phyloP scores from a whole-genome alignment of 2,113 vertebrate species.

The Parotia lawesii region DNA sequence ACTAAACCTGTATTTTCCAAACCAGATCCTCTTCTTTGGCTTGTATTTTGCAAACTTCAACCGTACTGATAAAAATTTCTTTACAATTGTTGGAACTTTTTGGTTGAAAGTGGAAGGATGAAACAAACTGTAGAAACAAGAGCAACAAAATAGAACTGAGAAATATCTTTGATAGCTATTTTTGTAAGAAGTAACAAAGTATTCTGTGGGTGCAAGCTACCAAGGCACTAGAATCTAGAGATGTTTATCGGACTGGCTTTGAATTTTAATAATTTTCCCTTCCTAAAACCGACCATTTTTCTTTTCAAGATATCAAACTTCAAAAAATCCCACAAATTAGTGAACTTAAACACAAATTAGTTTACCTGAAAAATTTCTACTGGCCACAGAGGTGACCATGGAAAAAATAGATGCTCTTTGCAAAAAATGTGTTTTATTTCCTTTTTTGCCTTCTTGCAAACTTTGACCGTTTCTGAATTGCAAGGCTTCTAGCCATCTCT shows the following conservation, averaged over 20 bases:
- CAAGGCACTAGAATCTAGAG: neutral
- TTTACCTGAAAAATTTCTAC: neutral
- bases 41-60: neutral
- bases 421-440: neutral
- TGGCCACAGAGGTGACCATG: neutral
- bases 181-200: neutral
- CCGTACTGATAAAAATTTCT: neutral
- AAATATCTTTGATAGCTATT: neutral
- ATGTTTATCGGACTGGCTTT: neutral
- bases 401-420: neutral
- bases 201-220: neutral
- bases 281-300: neutral
- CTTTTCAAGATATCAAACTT: neutral
- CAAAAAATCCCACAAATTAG: neutral
- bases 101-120: neutral
- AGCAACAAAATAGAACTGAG: neutral
- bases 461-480: neutral
- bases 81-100: neutral
- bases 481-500: neutral
- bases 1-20: neutral
- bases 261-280: neutral
- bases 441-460: neutral
- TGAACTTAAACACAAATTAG: neutral
- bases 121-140: neutral
- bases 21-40: neutral